phyloP scores from a whole-genome alignment of 2,888 invertebrate genomes.

The Molanna angustata region DNA sequence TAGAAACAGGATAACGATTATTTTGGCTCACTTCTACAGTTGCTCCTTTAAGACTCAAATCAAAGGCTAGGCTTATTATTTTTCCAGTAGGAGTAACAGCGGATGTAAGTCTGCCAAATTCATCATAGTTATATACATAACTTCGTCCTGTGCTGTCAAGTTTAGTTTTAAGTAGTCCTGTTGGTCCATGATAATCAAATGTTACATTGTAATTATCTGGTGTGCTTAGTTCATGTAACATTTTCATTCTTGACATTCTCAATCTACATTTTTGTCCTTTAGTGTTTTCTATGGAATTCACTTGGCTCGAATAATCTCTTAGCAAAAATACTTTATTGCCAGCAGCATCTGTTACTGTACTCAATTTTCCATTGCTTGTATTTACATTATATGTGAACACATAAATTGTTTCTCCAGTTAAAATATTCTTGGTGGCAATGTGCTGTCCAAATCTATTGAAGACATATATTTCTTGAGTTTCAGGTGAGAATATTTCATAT shows the following conservation, averaged over 20 bases:
- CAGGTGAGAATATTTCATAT: conserved; percentile 93
- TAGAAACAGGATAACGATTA: conserved; percentile 76
- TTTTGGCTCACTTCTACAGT: conserved; percentile 82
- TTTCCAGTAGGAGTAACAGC: conserved; percentile 96
- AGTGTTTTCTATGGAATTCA: conserved; percentile 92
- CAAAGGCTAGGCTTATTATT: conserved; percentile 82
- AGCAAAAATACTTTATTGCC: conserved; percentile 84
- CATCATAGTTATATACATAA: conserved; percentile 92
- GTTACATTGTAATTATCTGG: conserved; percentile 93
- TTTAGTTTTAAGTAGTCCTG: conserved; percentile 84
- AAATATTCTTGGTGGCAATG: conserved; percentile 86
- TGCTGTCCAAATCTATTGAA: conserved; percentile 96
- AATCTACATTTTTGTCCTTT: conserved; percentile 89
- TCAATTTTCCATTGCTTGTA: conserved; percentile 92
- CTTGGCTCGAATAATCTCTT: conserved; percentile 81
- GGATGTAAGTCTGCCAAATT: conserved; percentile 86
- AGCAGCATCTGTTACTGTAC: conserved; percentile 90
- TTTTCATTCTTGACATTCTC: conserved; percentile 88
- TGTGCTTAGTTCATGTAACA: conserved; percentile 85
- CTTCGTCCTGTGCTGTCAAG: conserved; percentile 87
- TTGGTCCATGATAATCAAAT: conserved; percentile 89
- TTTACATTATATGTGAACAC: conserved; percentile 95
- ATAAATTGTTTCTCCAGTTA: conserved; percentile 92
- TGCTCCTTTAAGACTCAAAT: conserved; percentile 88
- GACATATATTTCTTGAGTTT: conserved; percentile 91